A percentile compares a stretch with the other conserved stretches of the same genome.
phyloP scores from a whole-genome alignment of 2,888 invertebrate species.

The Trichacis sp. region DNA sequence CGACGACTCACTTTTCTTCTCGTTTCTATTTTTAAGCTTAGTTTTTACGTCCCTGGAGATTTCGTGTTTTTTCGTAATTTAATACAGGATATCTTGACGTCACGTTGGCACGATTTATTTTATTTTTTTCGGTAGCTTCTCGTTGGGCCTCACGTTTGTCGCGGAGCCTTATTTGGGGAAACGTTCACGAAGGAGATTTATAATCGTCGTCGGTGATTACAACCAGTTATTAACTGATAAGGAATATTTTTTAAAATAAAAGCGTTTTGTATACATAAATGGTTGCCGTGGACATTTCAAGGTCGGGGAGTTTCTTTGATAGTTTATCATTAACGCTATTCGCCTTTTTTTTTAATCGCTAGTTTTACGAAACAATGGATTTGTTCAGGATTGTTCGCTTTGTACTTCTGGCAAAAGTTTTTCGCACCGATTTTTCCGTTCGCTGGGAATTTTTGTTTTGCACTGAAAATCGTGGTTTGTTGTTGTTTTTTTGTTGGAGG shows the following conservation, averaged over 20 bases:
- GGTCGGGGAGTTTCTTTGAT: slow-evolving; percentile 18
- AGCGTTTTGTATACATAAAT: slow-evolving; percentile 36
- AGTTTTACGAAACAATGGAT: slow-evolving; percentile 31
- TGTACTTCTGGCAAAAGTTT: slow-evolving; percentile 12
- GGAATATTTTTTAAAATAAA: slow-evolving; percentile 32
- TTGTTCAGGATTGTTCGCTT: background rate
- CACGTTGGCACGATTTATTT: too few relatives aligned
- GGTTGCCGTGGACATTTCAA: slow-evolving; percentile 26
- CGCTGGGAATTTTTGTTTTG: too few relatives aligned
- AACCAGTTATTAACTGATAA: slow-evolving; percentile 38
- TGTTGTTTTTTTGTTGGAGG: background rate
- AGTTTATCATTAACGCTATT: slow-evolving; percentile 15
- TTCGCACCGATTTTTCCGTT: background rate
- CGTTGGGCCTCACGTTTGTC: slow-evolving; percentile 24
- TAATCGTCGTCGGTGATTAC: slow-evolving; percentile 35
- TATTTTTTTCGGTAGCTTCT: background rate
- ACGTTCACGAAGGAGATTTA: slow-evolving; percentile 17
- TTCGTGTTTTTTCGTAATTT: slow-evolving; percentile 63
- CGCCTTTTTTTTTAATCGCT: slow-evolving; percentile 30
- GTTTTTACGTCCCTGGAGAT: slow-evolving; percentile 63
- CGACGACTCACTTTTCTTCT: slow-evolving; percentile 2
- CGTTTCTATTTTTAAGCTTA: slow-evolving; percentile 56
- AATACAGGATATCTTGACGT: slow-evolving; percentile 56
- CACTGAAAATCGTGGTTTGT: too few relatives aligned
- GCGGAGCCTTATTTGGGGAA: slow-evolving; percentile 38